These are phyloP conservation scores for Paramormyrops kingsleyae DNA, from an alignment of 2,113 vertebrate genomes.

Conservation along the genomic window DNA sequence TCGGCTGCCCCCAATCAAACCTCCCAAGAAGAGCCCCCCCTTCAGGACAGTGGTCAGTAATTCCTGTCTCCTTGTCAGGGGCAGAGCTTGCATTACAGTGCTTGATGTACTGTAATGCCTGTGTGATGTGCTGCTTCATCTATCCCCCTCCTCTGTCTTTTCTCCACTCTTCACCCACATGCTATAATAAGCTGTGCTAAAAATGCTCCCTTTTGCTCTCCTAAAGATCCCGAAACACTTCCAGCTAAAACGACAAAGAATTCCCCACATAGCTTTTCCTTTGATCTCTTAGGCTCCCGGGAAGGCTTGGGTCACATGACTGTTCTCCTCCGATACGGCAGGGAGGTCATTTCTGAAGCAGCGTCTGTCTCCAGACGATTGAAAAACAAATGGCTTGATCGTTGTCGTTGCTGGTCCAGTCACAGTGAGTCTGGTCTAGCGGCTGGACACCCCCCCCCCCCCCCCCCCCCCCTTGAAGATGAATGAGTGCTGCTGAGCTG, in stretches of 20 bases:
- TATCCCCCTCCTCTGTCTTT: neutral
- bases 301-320: neutral
- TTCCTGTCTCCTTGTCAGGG: neutral
- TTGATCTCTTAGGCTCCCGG: neutral
- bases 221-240: neutral
- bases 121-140: neutral
- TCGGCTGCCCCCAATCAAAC: neutral
- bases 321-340: neutral
- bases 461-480: neutral
- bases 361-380: neutral
- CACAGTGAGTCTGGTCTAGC: neutral
- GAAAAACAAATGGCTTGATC: neutral
- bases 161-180: neutral
- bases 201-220: neutral
- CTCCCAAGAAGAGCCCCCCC: neutral
- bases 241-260: neutral
- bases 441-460: neutral
- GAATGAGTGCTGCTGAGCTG: neutral
- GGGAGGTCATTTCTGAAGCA: neutral
- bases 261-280: neutral
- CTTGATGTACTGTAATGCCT: neutral
- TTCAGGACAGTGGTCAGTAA: neutral
- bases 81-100: neutral
- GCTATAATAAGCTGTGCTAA: neutral
- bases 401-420: neutral